Evolutionary conservation across 2,113 vertebrate species (phyloP), one percentile per base, ranked within the genome.

Genomic region (Microtus montanus): DNA sequence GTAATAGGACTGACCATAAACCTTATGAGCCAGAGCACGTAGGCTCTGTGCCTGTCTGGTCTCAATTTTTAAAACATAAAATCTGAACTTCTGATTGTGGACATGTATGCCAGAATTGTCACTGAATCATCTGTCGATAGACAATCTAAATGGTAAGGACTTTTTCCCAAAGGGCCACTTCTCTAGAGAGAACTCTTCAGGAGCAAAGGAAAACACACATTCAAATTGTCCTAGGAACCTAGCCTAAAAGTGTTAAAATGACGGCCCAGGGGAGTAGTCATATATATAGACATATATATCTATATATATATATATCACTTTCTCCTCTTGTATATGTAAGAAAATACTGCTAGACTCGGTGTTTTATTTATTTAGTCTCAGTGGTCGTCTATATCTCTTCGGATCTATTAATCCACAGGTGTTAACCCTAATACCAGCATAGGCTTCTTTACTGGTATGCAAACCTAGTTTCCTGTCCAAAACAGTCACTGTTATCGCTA

Each of bases 391-490:
- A 1, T 44, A 89, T 75, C 28, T 68, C 35, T 73, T 68, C 49
- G 64, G 74, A 85, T 26, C 58, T 44, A 66, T 33, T 14, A 79
- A 94, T 26, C 61, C 54, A 63, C 38, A 71, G 35, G 38, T 54
- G 20, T 87, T 77, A 71, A 83, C 14, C 73, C 35, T 73, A 90
- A 74, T n/a, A 38, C 8, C 68, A 86, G 26, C 61, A 77, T n/a
- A 89, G 24, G 44, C 20, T 52, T 79, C 13, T 85, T 66, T 86
- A 33, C 78, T 61, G 49, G 84, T 33, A 47, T n/a, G 49, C 5
- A 92, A 61, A 77, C 77, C n/a, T 82, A 73, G 61, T 94, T 94
- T 95, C 35, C 70, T 58, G n/a, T 91, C 30, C 44, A 74, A 83
- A 85, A 38, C 35, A 86, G 47, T 78, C 74, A 73, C 35, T 74